Percentiles rank a stretch among this genome's conserved stretches.
Evolutionary conservation across 2,113 vertebrate species (phyloP).

Genomic region (Chinchilla lanigera): DNA sequence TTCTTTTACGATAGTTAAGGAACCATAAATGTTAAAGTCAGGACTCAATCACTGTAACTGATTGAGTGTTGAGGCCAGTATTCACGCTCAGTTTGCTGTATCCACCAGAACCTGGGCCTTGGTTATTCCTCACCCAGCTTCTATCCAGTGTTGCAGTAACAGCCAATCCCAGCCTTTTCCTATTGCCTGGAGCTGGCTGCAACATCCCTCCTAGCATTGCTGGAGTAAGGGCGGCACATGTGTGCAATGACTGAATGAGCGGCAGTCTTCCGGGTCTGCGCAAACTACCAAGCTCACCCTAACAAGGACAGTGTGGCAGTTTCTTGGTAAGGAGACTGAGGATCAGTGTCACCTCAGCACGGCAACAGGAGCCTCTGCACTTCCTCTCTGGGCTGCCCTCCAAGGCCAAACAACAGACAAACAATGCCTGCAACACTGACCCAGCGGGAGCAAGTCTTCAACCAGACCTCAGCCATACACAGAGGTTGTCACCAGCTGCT

Average conservation of each 20-base stretch:
- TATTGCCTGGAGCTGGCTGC: background rate
- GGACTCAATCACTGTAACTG: background rate
- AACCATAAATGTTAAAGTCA: background rate
- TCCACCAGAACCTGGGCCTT: background rate
- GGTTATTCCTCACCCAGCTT: background rate
- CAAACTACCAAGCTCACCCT: background rate
- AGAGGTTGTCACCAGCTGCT: conserved; percentile 38
- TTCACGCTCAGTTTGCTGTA: background rate
- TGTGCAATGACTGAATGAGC: background rate
- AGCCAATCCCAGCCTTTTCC: background rate
- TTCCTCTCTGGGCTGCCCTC: conserved; percentile 29
- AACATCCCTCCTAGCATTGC: background rate
- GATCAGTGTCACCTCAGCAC: background rate
- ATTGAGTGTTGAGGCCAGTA: background rate
- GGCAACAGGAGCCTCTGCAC: background rate
- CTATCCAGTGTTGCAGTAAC: no score
- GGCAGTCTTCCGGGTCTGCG: background rate
- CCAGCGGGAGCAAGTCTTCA: background rate
- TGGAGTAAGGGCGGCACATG: background rate
- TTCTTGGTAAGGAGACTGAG: background rate
- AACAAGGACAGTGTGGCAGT: background rate
- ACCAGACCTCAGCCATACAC: background rate
- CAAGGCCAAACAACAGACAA: conserved; percentile 38
- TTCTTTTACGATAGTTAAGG: background rate
- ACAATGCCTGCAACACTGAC: background rate